phyloP scores from a whole-genome alignment of 2,797 vertebrate species.

The Semotilus atromaculatus region DNA sequence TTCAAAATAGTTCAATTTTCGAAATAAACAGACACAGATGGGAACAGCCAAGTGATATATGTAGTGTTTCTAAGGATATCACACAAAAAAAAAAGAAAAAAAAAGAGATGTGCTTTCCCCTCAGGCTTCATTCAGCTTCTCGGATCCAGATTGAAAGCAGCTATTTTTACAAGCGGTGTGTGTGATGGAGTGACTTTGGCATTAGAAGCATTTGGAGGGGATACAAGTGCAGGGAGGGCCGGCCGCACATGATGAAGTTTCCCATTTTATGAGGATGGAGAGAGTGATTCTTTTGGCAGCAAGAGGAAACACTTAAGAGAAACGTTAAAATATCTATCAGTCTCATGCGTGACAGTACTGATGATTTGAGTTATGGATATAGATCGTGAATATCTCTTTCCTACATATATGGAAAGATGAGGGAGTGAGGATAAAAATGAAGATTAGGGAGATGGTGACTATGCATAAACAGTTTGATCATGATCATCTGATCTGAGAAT shows the following conservation, averaged over 20 bases:
- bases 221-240: constrained; percentile 61
- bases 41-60: not conserved
- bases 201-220: constrained; percentile 69
- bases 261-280: constrained; percentile 69
- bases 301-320: constrained; percentile 70
- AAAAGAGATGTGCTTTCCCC: not conserved
- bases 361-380: constrained; percentile 44
- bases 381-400: constrained; percentile 21
- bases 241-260: constrained; percentile 72
- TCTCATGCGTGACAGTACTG: constrained; percentile 11
- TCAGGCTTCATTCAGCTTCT: constrained; percentile 31
- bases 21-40: not conserved
- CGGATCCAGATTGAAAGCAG: constrained; percentile 28
- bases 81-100: not conserved
- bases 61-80: constrained; percentile 6
- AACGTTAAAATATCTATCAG: constrained; percentile 34
- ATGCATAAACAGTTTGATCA: constrained; percentile 27
- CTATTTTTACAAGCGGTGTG: constrained; percentile 68
- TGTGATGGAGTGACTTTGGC: constrained; percentile 67
- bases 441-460: constrained; percentile 21
- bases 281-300: constrained; percentile 64
- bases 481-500: constrained; percentile 18
- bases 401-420: not conserved
- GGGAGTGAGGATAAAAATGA: not conserved
- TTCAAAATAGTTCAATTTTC: not conserved